Percentiles rank a stretch among this genome's conserved stretches.
Evolutionary conservation across 2,797 vertebrate species (phyloP).

Genomic region (Salarias fasciatus): DNA sequence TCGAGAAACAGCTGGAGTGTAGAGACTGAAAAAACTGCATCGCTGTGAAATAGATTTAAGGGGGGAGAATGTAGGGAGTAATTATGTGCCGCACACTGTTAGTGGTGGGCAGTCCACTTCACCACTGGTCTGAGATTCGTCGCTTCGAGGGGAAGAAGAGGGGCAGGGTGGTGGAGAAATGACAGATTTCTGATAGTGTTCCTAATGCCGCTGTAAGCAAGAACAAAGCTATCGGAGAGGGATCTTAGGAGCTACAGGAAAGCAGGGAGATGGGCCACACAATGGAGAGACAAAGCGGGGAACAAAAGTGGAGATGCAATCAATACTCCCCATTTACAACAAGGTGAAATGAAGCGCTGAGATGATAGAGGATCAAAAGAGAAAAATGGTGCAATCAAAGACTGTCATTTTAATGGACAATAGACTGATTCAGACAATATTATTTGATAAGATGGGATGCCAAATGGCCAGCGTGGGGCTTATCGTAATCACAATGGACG

Average conservation of each 20-base stretch:
- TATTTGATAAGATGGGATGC: slow-evolving; percentile 56
- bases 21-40: slow-evolving; percentile 39
- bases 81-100: slow-evolving; percentile 42
- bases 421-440: slow-evolving; percentile 59
- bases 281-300: slow-evolving; percentile 51
- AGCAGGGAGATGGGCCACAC: slow-evolving; percentile 30
- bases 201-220: slow-evolving; percentile 70
- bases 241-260: slow-evolving; percentile 52
- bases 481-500: slow-evolving; percentile 38
- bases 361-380: slow-evolving; percentile 38
- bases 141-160: slow-evolving; percentile 37
- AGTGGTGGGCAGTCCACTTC: slow-evolving; percentile 59
- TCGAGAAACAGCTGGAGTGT: slow-evolving; percentile 25
- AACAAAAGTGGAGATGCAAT: slow-evolving; percentile 62
- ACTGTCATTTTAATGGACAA: slow-evolving; percentile 69
- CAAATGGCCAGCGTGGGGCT: slow-evolving; percentile 44
- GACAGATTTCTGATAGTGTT: slow-evolving; percentile 68
- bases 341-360: slow-evolving; percentile 44
- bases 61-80: slow-evolving; percentile 42
- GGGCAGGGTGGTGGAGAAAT: slow-evolving; percentile 58
- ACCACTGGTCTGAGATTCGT: slow-evolving; percentile 59
- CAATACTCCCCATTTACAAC: slow-evolving; percentile 60
- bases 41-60: slow-evolving; percentile 48
- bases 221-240: slow-evolving; percentile 57
- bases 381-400: slow-evolving; percentile 62